phyloP scores from a whole-genome alignment of 2,888 invertebrate genomes.

The Coremacera marginata region DNA sequence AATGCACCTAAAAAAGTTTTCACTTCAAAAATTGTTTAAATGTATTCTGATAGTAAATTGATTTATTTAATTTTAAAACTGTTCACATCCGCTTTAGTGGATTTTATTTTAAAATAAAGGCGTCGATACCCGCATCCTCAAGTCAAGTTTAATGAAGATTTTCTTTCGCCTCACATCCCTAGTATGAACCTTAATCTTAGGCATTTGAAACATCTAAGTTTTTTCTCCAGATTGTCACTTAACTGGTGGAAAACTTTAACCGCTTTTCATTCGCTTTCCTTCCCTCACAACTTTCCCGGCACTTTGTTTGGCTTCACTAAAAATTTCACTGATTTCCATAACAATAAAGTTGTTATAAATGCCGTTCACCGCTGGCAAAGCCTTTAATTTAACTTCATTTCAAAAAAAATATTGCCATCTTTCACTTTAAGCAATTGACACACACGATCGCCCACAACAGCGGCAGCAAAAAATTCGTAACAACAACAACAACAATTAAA shows the following conservation, averaged over 20 bases:
- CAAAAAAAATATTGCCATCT: neutral
- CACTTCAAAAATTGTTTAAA: too few relatives aligned
- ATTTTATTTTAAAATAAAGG: too few relatives aligned
- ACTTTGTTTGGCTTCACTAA: neutral
- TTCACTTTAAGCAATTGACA: constrained; percentile 8
- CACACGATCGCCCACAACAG: constrained; percentile 16
- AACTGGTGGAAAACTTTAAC: neutral
- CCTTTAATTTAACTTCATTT: neutral
- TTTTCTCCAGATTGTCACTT: neutral
- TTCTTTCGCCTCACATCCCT: too few relatives aligned
- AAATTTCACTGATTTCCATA: neutral
- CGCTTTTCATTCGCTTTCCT: neutral
- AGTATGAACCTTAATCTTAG: too few relatives aligned
- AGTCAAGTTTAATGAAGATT: too few relatives aligned
- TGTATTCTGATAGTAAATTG: too few relatives aligned
- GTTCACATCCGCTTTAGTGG: too few relatives aligned
- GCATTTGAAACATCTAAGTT: neutral
- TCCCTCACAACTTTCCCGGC: neutral
- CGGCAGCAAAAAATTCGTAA: neutral
- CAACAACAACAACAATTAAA: neutral
- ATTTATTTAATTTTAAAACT: too few relatives aligned
- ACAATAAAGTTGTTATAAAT: neutral
- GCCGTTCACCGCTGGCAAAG: neutral
- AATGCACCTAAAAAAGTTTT: too few relatives aligned
- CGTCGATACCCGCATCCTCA: too few relatives aligned